These are phyloP conservation scores for Todus mexicanus DNA, from an alignment of 2,797 vertebrate species.

Conservation along the genomic window DNA sequence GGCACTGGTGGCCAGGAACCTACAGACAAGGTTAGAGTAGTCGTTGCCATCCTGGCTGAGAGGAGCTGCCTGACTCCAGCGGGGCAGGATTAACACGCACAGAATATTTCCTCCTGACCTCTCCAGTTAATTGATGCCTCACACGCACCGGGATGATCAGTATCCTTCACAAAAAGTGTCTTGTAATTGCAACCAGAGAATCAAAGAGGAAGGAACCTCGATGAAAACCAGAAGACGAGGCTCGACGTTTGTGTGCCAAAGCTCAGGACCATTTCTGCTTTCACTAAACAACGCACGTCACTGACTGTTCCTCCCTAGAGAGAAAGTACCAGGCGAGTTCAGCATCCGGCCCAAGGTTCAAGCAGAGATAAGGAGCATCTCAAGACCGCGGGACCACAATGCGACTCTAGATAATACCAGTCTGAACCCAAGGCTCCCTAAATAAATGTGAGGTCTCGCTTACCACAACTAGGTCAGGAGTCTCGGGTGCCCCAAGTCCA, in stretches of 20 bases:
- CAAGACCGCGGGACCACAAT: not conserved
- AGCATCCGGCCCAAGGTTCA: not conserved
- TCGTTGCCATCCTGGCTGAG: not conserved
- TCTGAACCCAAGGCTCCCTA: not conserved
- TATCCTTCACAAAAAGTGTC: not conserved
- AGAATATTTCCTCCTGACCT: not conserved
- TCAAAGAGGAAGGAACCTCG: not conserved
- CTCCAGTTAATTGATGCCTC: not conserved
- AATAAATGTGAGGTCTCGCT: not conserved
- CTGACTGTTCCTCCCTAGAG: not conserved
- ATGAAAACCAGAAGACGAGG: not conserved
- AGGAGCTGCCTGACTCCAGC: not conserved
- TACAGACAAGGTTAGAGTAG: not conserved
- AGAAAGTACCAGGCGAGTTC: not conserved
- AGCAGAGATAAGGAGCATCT: not conserved
- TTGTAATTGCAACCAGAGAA: not conserved
- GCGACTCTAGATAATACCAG: not conserved
- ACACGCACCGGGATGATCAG: rapidly evolving
- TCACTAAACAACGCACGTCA: rapidly evolving
- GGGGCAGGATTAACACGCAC: rapidly evolving
- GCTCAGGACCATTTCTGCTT: not conserved
- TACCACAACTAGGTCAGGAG: not conserved
- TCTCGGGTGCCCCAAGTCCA: not conserved
- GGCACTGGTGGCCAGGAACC: not conserved
- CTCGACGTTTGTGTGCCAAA: not conserved